phyloP scores from a whole-genome alignment of 2,888 invertebrate species.

The Agonopterix arenella region DNA sequence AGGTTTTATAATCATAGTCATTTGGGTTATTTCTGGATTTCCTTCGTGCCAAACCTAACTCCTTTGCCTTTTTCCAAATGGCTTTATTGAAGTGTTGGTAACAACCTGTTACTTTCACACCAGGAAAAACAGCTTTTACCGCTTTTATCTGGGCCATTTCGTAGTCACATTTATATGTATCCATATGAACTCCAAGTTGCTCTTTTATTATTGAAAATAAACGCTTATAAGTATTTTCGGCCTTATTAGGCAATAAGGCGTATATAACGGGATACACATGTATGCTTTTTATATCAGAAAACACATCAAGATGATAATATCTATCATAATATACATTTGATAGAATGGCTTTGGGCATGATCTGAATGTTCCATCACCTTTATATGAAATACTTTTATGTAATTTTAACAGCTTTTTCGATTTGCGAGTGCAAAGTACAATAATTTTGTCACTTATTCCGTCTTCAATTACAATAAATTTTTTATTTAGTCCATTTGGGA shows the following conservation, averaged over 20 bases:
- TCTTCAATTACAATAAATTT: constrained; percentile 7
- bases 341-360: neutral
- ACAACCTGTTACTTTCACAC: neutral
- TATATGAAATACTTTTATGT: neutral
- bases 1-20: neutral
- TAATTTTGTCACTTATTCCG: constrained; percentile 6
- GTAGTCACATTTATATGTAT: neutral
- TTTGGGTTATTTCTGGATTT: neutral
- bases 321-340: neutral
- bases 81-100: constrained; percentile 4
- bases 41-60: too few species aligned
- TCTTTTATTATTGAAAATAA: neutral
- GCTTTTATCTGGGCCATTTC: neutral
- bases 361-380: neutral
- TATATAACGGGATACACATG: neutral
- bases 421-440: constrained; percentile 6
- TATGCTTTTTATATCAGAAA: neutral
- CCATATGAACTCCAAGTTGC: neutral
- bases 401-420: constrained; percentile 3
- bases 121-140: neutral
- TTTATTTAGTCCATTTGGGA: constrained; percentile 3
- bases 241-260: neutral
- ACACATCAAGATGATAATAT: neutral
- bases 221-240: neutral
- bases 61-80: constrained; percentile 4